Evolutionary conservation across 2,113 vertebrate species (phyloP).

Genomic region (Rana temporaria): DNA sequence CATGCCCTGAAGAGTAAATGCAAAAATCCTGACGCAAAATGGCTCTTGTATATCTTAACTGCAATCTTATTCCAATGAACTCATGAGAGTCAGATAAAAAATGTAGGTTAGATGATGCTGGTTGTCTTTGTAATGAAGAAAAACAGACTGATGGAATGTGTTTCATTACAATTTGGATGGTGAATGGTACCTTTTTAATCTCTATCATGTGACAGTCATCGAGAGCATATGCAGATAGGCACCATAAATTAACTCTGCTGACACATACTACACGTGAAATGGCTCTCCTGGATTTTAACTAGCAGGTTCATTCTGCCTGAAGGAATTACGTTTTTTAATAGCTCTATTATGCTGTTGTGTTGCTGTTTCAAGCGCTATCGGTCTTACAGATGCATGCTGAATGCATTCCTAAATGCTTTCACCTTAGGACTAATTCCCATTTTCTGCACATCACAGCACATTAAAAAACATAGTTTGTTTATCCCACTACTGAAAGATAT

Average conservation of each 20-base stretch:
- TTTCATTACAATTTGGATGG: neutral
- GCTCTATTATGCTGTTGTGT: slow-evolving; percentile 11
- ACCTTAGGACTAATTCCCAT: neutral
- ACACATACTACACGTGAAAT: slow-evolving; percentile 3
- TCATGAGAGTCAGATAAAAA: neutral
- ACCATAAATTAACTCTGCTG: slow-evolving; percentile 4
- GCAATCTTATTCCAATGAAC: neutral
- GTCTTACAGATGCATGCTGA: neutral
- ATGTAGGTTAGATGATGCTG: neutral
- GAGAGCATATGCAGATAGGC: neutral
- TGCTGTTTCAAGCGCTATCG: neutral
- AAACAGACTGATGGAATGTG: neutral
- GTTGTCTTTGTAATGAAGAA: slow-evolving; percentile 28
- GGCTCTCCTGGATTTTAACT: neutral
- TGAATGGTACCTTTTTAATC: slow-evolving; percentile 9
- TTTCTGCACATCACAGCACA: neutral
- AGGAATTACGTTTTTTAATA: slow-evolving; percentile 13
- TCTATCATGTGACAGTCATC: slow-evolving; percentile 18
- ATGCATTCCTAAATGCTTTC: neutral
- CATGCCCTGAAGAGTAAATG: neutral
- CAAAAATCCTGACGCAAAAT: neutral
- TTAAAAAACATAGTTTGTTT: neutral
- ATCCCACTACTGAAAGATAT: neutral
- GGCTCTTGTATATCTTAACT: neutral
- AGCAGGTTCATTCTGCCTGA: neutral